Conservation (phyloP, 2,797 vertebrate species). For the Melopsittacus undulatus region DNA sequence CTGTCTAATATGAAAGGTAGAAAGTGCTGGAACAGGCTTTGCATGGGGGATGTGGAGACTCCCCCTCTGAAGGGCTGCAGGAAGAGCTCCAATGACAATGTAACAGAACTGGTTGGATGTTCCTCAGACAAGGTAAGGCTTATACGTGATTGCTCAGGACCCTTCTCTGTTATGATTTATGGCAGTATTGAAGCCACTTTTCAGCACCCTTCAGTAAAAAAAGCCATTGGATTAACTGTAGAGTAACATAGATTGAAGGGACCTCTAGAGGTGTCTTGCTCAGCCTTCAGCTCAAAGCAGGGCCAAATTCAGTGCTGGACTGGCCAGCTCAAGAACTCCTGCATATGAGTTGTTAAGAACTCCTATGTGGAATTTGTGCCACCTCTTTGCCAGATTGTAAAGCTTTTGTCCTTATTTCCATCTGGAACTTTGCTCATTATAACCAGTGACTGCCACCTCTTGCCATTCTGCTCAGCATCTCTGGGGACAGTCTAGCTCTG, state of each 20-base stretch:
- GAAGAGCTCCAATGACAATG: neutral
- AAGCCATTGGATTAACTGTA: neutral
- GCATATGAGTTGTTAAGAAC: accelerated
- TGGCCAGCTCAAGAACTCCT: accelerated
- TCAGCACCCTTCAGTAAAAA: neutral
- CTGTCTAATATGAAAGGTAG: neutral
- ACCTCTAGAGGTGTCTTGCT: neutral
- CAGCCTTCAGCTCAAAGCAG: neutral
- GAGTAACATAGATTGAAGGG: neutral
- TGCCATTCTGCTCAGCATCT: neutral
- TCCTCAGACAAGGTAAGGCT: neutral
- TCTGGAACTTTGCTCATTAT: neutral
- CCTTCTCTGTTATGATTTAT: neutral
- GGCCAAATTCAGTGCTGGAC: neutral
- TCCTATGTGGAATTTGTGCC: neutral
- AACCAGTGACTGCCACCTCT: neutral
- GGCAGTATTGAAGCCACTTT: neutral
- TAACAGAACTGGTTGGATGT: neutral
- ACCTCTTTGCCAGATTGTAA: neutral
- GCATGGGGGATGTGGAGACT: accelerated
- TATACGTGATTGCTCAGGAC: neutral
- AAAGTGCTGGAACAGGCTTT: neutral
- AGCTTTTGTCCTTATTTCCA: neutral
- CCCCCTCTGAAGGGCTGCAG: neutral
- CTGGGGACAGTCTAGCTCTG: neutral